Evolutionary conservation across 2,888 invertebrate species (phyloP).

Genomic region (Caenorhabditis virilis): DNA sequence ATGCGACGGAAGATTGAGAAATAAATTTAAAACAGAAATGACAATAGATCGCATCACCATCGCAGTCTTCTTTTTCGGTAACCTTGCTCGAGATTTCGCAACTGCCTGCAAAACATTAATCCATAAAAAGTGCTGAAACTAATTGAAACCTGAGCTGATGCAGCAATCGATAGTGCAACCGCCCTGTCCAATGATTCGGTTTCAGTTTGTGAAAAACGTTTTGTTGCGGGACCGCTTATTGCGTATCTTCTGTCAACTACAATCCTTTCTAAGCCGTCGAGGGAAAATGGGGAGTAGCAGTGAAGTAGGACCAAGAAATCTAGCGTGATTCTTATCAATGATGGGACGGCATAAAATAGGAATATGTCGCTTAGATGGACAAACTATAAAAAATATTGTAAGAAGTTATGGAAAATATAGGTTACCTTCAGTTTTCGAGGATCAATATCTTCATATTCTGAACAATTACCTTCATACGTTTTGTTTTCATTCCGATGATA

Average conservation of each 20-base stretch:
- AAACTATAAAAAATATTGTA: slow-evolving; percentile 40
- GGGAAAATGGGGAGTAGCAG: slow-evolving; percentile 55
- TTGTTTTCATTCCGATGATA: slow-evolving; percentile 32
- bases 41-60: slow-evolving; percentile 59
- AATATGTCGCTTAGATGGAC: slow-evolving; percentile 61
- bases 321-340: slow-evolving; percentile 54
- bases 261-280: slow-evolving; percentile 32
- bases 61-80: slow-evolving; percentile 47
- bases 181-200: slow-evolving; percentile 27
- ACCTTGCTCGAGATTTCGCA: slow-evolving; percentile 15
- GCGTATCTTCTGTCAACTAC: slow-evolving; percentile 43
- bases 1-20: slow-evolving; percentile 62
- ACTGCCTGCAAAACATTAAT: not conserved
- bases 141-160: slow-evolving; percentile 25
- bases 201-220: slow-evolving; percentile 8
- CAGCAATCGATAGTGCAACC: slow-evolving; percentile 41
- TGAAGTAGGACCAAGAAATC: slow-evolving; percentile 61
- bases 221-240: slow-evolving; percentile 39
- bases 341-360: slow-evolving; percentile 62
- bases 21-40: slow-evolving; percentile 61
- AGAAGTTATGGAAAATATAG: too few species aligned
- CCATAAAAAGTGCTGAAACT: not conserved
- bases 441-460: slow-evolving; percentile 23
- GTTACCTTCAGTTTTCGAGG: slow-evolving; percentile 31
- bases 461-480: slow-evolving; percentile 14